These are phyloP conservation scores for Hypotaenidia philippensis DNA, from an alignment of 2,797 vertebrate genomes.

Conservation along the genomic window DNA sequence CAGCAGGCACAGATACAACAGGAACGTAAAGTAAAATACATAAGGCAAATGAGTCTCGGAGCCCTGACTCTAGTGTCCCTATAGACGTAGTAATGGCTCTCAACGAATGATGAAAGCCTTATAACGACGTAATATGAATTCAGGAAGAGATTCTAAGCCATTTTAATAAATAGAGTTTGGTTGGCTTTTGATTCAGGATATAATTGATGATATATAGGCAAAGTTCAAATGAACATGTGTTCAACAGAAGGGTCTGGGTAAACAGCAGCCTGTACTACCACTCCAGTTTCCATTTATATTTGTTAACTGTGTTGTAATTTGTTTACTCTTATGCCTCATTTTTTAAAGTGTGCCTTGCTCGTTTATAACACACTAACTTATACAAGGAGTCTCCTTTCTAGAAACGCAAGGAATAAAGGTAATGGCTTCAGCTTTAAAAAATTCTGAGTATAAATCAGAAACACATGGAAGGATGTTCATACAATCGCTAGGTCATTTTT, in stretches of 20 bases:
- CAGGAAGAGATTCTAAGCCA: slow-evolving; percentile 6
- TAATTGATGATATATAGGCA: not conserved
- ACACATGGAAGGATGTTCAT: slow-evolving; percentile 33
- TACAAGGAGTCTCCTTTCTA: not conserved
- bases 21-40: not conserved
- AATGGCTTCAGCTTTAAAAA: slow-evolving; percentile 34
- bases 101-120: not conserved
- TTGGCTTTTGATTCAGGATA: not conserved
- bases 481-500: slow-evolving; percentile 3
- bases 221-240: not conserved
- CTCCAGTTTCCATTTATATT: not conserved
- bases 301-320: not conserved
- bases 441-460: slow-evolving; percentile 30
- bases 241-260: not conserved
- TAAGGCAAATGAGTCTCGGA: no score
- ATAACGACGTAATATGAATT: not conserved
- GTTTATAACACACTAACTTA: not conserved
- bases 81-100: not conserved
- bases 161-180: not conserved
- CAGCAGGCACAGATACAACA: not conserved
- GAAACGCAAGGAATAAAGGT: not conserved
- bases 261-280: not conserved
- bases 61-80: not conserved
- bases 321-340: not conserved
- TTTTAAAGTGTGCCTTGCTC: not conserved